Evolutionary conservation across 2,888 invertebrate species (phyloP), one percentile per base, ranked within the genome.

Genomic region (Hydriomena furcata): DNA sequence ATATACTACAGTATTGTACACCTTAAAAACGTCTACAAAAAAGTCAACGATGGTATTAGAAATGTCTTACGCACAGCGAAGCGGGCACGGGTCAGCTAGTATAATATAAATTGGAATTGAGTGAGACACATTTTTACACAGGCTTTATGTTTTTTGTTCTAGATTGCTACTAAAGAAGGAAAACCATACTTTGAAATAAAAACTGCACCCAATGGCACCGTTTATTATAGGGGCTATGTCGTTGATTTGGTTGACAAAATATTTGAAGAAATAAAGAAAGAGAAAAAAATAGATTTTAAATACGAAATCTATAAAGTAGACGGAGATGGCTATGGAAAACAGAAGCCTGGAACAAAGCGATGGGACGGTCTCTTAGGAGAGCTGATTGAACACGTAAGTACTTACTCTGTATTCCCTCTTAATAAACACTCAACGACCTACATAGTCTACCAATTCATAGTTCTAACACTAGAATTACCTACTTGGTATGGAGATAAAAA

Each of bases 231-330:
- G 66, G 98, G 98, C 0, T 99, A 96, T 73, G 95, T 96, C 2
- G 93, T 98, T 41, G 98, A 99, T 76, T 85, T 99, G 0, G 94
- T 98, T 49, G 84, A 94, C 7, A 93, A 93, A 54, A 94, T 99
- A 47, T 93, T 89, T 52, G 54, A 77, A 40, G 53, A 69, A 1
- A 84, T 89, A n/a, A 76, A 67, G 35, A 57, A 66, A 8, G 52
- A 70, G 6, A 67, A 77, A 8, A 65, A 77, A 6, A 36, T 57
- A 4, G 68, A 77, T 94, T 25, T 92, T 82, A 67, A 93, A 40
- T 95, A 93, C 65, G 91, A 92, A 59, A 94, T 96, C 60, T 91
- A 93, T 66, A 73, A 94, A 40, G 94, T 93, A 0, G 90, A 91
- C 0, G 94, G 93, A 54, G 91, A 92, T 11, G 87, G 89, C 20